Percentiles rank a stretch among this genome's conserved stretches.
phyloP scores from a whole-genome alignment of 2,888 invertebrate species.

The Trachelus iudaicus region DNA sequence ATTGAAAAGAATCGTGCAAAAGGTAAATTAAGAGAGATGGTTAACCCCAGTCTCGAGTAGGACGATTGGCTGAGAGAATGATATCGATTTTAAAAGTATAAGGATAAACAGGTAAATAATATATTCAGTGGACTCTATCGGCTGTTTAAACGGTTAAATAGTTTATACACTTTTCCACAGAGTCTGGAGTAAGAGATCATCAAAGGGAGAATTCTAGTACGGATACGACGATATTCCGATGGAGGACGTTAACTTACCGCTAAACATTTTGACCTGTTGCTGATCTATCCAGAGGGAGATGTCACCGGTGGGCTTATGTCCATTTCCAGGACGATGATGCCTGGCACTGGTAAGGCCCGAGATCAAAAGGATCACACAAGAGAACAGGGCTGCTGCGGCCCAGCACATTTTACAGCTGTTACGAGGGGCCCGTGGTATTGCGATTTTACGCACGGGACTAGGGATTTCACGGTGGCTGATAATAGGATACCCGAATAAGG shows the following conservation, averaged over 20 bases:
- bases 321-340: constrained; percentile 54
- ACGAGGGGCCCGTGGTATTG: constrained; percentile 3
- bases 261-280: constrained; percentile 90
- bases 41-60: not conserved
- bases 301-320: constrained; percentile 68
- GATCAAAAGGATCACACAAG: constrained; percentile 45
- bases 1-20: not conserved
- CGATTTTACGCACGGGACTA: constrained; percentile 43
- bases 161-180: not conserved
- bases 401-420: constrained; percentile 43
- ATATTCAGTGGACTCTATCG: not conserved
- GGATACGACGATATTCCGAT: not conserved
- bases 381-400: constrained; percentile 52
- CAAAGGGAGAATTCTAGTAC: not conserved
- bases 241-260: constrained; percentile 72
- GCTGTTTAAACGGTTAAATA: not conserved
- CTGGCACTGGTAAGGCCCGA: constrained; percentile 47
- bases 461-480: constrained; percentile 40
- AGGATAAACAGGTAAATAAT: not conserved
- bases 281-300: constrained; percentile 91
- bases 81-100: not conserved
- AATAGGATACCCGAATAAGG: constrained; percentile 35
- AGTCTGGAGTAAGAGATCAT: not conserved
- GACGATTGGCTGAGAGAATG: not conserved
- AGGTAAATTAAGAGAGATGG: not conserved